Percentiles rank a stretch among this genome's conserved stretches.
These are phyloP conservation scores for Turnix velox DNA, from an alignment of 2,113 vertebrate species.

Conservation along the genomic window DNA sequence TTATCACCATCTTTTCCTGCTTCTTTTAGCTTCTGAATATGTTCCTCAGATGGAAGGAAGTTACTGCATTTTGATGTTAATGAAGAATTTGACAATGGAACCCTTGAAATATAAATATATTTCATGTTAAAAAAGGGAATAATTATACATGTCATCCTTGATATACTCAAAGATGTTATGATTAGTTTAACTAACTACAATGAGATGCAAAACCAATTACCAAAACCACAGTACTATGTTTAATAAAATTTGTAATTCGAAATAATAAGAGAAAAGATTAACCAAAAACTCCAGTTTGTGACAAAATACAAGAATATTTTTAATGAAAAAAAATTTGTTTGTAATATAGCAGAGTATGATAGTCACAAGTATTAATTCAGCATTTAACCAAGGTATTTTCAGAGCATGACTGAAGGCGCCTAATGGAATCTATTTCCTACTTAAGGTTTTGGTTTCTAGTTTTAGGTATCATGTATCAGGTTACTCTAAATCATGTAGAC, in stretches of 20 bases:
- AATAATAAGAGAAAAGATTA: not conserved
- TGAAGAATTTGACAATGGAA: slow-evolving; percentile 53
- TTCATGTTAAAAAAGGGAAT: not conserved
- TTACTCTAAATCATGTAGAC: not conserved
- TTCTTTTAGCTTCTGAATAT: slow-evolving; percentile 84
- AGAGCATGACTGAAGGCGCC: not conserved
- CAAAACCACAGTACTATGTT: not conserved
- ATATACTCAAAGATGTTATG: not conserved
- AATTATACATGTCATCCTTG: not conserved
- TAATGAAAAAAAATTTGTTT: not conserved
- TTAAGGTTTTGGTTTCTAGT: not conserved
- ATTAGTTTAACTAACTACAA: not conserved
- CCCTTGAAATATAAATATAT: slow-evolving; percentile 62
- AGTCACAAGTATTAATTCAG: not conserved
- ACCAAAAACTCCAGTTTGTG: not conserved
- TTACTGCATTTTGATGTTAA: slow-evolving; percentile 64
- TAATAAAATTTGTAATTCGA: not conserved
- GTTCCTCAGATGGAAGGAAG: slow-evolving; percentile 74
- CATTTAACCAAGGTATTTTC: not conserved
- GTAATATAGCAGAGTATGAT: not conserved
- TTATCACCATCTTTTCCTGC: slow-evolving; percentile 80
- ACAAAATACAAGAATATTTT: not conserved
- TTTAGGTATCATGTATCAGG: not conserved
- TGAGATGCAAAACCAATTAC: not conserved
- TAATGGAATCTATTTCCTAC: not conserved